phyloP scores from a whole-genome alignment of 2,113 vertebrate species.

The Electrona antarctica region DNA sequence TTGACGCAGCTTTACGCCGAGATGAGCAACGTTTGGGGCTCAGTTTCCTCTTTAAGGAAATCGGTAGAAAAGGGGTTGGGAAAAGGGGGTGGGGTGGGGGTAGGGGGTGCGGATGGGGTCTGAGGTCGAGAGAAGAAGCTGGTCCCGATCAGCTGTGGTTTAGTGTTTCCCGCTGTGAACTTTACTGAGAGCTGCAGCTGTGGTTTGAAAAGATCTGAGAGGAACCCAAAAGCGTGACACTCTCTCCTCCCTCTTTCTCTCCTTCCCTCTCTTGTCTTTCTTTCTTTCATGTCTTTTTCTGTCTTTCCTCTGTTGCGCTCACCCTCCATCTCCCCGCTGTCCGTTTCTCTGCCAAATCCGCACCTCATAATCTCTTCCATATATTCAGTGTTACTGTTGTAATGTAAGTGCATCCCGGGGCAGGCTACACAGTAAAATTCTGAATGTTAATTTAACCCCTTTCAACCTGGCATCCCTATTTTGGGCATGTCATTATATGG shows the following conservation, averaged over 20 bases:
- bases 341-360: background rate
- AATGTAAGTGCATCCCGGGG: too few species aligned
- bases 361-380: background rate
- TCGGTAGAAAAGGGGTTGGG: too few species aligned
- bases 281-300: background rate
- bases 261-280: conserved; percentile 3
- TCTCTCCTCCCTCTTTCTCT: background rate
- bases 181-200: conserved; percentile 47
- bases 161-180: conserved; percentile 55
- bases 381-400: background rate
- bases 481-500: too few species aligned
- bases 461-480: too few species aligned
- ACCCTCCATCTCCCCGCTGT: background rate
- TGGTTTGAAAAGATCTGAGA: conserved; percentile 21
- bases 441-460: too few species aligned
- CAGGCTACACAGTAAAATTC: too few species aligned
- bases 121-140: conserved; percentile 39
- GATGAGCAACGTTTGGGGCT: too few species aligned
- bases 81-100: too few species aligned
- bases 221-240: conserved; percentile 23
- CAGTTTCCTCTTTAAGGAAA: too few species aligned
- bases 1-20: too few species aligned
- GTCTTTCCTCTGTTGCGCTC: background rate
- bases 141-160: conserved; percentile 53
- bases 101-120: too few species aligned